A percentile compares a stretch with the other conserved stretches of the same genome.
phyloP scores from a whole-genome alignment of 2,113 vertebrate species.

The Xenopus borealis region DNA sequence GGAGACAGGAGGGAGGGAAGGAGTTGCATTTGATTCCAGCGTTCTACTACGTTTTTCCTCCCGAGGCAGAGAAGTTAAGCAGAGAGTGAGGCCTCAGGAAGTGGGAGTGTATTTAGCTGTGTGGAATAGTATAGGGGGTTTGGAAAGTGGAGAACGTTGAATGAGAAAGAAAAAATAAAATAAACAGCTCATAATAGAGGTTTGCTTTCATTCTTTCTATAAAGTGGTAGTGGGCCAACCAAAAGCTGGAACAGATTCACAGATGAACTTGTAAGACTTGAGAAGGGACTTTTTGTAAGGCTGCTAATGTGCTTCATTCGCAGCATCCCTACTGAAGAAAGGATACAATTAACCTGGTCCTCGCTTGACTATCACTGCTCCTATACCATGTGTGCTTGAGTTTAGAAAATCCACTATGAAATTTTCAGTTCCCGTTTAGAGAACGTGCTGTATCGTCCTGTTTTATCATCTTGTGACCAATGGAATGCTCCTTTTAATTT shows the following conservation, averaged over 20 bases:
- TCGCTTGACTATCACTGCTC: constrained; percentile 21
- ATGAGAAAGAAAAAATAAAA: constrained; percentile 69
- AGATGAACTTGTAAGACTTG: constrained; percentile 38
- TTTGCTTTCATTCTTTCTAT: constrained; percentile 56
- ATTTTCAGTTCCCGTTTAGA: too few species aligned
- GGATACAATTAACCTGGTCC: constrained; percentile 53
- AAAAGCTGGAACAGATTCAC: constrained; percentile 41
- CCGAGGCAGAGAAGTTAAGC: constrained; percentile 54
- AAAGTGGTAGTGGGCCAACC: constrained; percentile 23
- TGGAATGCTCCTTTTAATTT: constrained; percentile 21
- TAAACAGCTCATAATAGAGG: constrained; percentile 78
- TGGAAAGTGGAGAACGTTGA: constrained; percentile 84
- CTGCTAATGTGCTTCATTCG: constrained; percentile 23
- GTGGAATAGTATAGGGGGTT: constrained; percentile 61
- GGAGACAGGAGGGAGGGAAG: constrained; percentile 36
- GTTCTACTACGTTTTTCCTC: constrained; percentile 43
- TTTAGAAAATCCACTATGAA: too few species aligned
- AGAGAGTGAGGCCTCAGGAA: constrained; percentile 79
- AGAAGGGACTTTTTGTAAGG: constrained; percentile 25
- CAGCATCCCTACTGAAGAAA: constrained; percentile 46
- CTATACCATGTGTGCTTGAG: too few species aligned
- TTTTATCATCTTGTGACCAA: not conserved
- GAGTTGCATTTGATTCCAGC: constrained; percentile 37
- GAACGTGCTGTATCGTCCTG: not conserved
- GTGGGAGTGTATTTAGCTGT: constrained; percentile 78